phyloP scores from a whole-genome alignment of 2,888 invertebrate species.

The Tenthredo amoena region DNA sequence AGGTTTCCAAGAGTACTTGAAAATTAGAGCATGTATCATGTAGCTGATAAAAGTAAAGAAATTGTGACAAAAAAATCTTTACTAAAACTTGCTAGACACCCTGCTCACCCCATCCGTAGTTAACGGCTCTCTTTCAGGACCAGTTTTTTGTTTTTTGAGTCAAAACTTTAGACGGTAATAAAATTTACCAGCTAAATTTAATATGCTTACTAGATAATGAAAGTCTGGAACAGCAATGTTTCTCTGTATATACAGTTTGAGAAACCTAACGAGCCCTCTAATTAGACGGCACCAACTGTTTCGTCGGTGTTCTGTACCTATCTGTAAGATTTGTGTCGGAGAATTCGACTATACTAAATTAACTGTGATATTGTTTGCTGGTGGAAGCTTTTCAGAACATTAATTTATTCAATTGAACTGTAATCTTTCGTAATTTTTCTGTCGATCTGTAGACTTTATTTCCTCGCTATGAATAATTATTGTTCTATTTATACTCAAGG shows the following conservation, averaged over 20 bases:
- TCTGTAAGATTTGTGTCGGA: not conserved
- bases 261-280: not conserved
- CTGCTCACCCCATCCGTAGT: not conserved
- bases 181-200: not conserved
- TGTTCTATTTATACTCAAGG: not conserved
- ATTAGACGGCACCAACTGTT: not conserved
- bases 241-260: not conserved
- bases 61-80: not conserved
- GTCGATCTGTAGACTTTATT: not conserved
- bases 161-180: not conserved
- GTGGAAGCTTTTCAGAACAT: not conserved
- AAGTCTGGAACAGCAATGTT: not conserved
- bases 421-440: not conserved
- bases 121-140: not conserved
- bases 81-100: conserved; percentile 22
- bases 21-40: not conserved
- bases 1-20: not conserved
- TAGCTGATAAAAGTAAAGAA: not conserved
- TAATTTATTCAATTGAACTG: not conserved
- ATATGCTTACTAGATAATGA: not conserved
- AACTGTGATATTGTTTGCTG: not conserved
- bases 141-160: not conserved
- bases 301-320: not conserved
- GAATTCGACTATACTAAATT: not conserved
- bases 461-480: not conserved